Percentiles rank a stretch among this genome's conserved stretches.
phyloP scores from a whole-genome alignment of 2,888 invertebrate genomes.

The Nomada lathburiana region DNA sequence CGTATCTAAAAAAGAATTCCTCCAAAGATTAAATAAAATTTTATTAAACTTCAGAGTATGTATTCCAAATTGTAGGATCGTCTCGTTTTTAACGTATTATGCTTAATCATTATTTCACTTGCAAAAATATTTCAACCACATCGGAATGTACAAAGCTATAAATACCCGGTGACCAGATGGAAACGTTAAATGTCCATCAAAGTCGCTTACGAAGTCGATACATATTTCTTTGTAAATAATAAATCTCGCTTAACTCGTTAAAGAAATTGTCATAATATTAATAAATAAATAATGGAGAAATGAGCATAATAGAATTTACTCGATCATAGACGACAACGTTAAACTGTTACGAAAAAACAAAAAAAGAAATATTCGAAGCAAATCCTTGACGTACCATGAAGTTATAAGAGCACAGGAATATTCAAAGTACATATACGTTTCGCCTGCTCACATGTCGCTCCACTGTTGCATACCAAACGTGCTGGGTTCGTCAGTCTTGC shows the following conservation, averaged over 20 bases:
- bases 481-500: constrained; percentile 52
- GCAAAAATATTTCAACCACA: constrained; percentile 39
- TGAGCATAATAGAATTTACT: background rate
- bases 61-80: background rate
- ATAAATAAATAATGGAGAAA: background rate
- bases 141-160: constrained; percentile 43
- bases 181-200: constrained; percentile 52
- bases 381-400: background rate
- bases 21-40: background rate
- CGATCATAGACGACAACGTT: background rate
- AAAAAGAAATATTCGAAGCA: background rate
- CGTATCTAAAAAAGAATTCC: no score
- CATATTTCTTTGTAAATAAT: constrained; percentile 22
- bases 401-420: constrained; percentile 35
- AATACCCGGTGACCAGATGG: constrained; percentile 45
- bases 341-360: background rate
- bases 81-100: background rate
- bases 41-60: background rate
- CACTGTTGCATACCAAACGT: constrained; percentile 47
- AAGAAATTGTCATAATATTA: no score
- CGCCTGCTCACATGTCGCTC: constrained; percentile 30
- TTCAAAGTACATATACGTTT: constrained; percentile 31
- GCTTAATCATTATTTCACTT: constrained; percentile 33
- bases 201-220: constrained; percentile 3
- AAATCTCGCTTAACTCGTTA: background rate